These are phyloP conservation scores for Butastur rufipennis DNA, from an alignment of 2,113 vertebrate genomes.

Conservation along the genomic window DNA sequence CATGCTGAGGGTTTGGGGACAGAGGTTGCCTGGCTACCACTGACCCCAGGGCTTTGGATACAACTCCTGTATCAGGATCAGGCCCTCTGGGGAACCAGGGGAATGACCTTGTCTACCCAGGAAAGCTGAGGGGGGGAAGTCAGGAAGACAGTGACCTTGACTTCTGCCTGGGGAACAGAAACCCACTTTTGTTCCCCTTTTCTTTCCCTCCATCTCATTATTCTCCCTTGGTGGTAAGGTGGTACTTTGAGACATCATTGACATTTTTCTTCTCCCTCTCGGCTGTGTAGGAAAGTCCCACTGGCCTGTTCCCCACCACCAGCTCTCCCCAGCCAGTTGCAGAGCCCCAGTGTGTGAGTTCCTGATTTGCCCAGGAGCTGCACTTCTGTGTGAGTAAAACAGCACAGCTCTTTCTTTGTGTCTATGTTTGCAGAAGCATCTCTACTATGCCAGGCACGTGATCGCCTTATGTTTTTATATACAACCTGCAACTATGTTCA, in stretches of 20 bases:
- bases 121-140: neutral
- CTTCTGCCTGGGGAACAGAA: neutral
- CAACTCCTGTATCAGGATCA: neutral
- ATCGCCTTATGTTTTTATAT: neutral
- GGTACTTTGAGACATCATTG: neutral
- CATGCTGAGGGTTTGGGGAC: neutral
- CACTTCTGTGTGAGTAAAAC: neutral
- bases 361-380: neutral
- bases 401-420: neutral
- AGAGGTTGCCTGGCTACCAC: neutral
- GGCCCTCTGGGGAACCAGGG: neutral
- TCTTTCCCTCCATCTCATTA: neutral
- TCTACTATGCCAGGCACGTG: accelerated
- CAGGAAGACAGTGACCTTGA: neutral
- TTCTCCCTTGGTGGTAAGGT: neutral
- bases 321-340: neutral
- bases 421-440: neutral
- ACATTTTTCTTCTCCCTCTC: neutral
- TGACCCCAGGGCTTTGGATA: neutral
- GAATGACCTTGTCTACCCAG: neutral
- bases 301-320: accelerated
- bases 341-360: accelerated
- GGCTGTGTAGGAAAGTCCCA: accelerated
- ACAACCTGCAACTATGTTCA: neutral
- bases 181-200: neutral